Evolutionary conservation across 2,888 invertebrate species (phyloP), one percentile per base, ranked within the genome.

Genomic region (Ditylenchus weischeri): DNA sequence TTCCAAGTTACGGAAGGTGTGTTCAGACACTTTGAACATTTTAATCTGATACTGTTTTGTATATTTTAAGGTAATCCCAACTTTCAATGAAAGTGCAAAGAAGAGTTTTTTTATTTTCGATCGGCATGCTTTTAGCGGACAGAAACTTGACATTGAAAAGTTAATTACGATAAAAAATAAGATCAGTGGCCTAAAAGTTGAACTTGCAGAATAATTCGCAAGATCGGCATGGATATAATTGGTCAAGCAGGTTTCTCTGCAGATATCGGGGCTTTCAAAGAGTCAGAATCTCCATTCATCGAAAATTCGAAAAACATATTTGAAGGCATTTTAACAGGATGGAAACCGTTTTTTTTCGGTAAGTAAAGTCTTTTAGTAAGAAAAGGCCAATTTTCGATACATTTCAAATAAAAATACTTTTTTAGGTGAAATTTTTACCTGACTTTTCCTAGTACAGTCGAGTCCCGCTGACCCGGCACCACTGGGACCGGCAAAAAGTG

Each of bases 51-150:
- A 43, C 8, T 43, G 2, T 10, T 43, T 43, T 43, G 3, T 8
- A 43, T 8, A 43, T 43, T 43, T 66, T 18, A 51, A 66, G 66
- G 15, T 66, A 10, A 66, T 66, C 50, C 66, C 66, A 11, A 54
- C 57, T 38, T 23, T 66, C n/a, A 35, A 47, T 15, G 21, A 65
- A 0, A 65, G 66, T 49, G 48, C 38, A n/a, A 49, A 62, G 23
- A 38, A 15, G 21, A 36, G 54, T 10, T 54, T 54, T 29, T 23
- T 13, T 23, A 15, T 54, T 54, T 29, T 54, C 54, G 54, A 54
- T 54, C 23, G 10, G n/a, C 54, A 54, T n/a, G 10, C 29, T 54
- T 11, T 29, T 6, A n/a, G n/a, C 7, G 29, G 29, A 11, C 11
- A 11, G n/a, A n/a, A 54, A 18, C 3, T 54, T 2, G 54, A 54